A percentile compares a stretch with the other conserved stretches of the same genome.
Conservation (phyloP, 2,113 vertebrate genomes). For the Catharus minimus region DNA sequence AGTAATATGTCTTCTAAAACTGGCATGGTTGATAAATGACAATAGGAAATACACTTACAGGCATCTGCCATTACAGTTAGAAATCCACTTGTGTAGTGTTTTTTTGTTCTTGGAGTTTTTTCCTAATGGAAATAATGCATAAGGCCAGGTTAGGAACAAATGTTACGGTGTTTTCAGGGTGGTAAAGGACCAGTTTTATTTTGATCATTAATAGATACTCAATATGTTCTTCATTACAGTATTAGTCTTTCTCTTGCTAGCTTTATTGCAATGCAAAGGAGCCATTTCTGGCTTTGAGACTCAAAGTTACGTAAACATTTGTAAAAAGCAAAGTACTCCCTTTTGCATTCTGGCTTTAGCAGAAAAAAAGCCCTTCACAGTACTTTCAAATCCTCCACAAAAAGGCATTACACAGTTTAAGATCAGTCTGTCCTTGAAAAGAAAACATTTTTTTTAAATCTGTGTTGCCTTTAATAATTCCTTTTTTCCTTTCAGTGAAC, state of each 20-base stretch:
- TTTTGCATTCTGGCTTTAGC: not conserved
- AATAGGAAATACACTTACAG: not conserved
- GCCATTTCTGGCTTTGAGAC: not conserved
- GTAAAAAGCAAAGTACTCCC: not conserved
- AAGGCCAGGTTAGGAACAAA: not conserved
- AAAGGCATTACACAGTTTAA: not conserved
- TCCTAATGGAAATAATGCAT: not conserved
- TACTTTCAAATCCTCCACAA: not conserved
- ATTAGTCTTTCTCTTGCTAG: not conserved
- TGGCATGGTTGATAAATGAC: not conserved
- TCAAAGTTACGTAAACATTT: not conserved
- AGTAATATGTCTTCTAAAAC: not conserved
- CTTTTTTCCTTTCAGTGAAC: not conserved
- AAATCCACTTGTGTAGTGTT: not conserved
- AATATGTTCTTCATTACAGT: rapidly evolving
- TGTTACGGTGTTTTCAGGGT: not conserved
- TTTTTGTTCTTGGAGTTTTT: not conserved
- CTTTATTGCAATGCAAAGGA: not conserved
- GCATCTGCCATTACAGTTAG: not conserved
- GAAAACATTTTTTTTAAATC: not conserved
- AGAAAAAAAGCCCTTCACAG: not conserved
- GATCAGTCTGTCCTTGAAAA: not conserved
- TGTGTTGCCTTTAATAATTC: not conserved
- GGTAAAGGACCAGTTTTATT: not conserved
- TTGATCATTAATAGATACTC: not conserved